phyloP scores from a whole-genome alignment of 37 sponge, comb jelly and placozoan genomes.

The Cliona cf. orientalis region DNA sequence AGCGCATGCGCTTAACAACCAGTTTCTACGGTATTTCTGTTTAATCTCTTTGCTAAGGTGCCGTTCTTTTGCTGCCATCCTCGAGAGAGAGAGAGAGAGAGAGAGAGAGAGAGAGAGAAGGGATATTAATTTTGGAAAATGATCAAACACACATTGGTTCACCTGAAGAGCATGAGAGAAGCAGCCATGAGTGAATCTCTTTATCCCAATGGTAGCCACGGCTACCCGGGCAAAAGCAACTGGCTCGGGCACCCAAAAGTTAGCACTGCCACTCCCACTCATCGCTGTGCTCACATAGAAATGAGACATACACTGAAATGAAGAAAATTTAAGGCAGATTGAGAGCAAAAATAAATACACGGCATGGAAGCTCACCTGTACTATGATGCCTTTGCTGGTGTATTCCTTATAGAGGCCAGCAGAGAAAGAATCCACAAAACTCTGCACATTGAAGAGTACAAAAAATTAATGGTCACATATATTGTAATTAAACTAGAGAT shows the following conservation, averaged over 20 bases:
- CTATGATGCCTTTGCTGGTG: constrained; percentile 63
- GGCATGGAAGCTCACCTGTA: constrained; percentile 77
- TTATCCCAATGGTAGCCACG: constrained; percentile 70
- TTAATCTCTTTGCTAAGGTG: no score
- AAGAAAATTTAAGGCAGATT: no score
- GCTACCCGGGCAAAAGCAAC: constrained; percentile 27
- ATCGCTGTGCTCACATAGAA: constrained; percentile 58
- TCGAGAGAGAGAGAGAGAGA: no score
- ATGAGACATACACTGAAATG: constrained; percentile 56
- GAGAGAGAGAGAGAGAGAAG: no score
- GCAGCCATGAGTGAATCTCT: constrained; percentile 28
- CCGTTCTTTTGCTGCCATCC: no score
- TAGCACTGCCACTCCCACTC: constrained; percentile 13
- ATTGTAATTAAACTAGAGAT: neutral
- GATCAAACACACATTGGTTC: no score
- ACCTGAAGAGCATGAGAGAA: constrained; percentile 61
- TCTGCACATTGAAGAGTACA: constrained; percentile 1
- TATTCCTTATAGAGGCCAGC: constrained; percentile 61
- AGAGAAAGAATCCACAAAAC: constrained; percentile 64
- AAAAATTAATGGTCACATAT: neutral
- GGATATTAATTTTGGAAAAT: no score
- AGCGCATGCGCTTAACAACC: no score
- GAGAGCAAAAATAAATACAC: neutral
- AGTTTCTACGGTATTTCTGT: no score
- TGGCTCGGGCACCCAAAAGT: constrained; percentile 43